Evolutionary conservation across 2,113 vertebrate genomes (phyloP), one percentile per base, ranked within the genome.

Genomic region (Leptodactylus fuscus): DNA sequence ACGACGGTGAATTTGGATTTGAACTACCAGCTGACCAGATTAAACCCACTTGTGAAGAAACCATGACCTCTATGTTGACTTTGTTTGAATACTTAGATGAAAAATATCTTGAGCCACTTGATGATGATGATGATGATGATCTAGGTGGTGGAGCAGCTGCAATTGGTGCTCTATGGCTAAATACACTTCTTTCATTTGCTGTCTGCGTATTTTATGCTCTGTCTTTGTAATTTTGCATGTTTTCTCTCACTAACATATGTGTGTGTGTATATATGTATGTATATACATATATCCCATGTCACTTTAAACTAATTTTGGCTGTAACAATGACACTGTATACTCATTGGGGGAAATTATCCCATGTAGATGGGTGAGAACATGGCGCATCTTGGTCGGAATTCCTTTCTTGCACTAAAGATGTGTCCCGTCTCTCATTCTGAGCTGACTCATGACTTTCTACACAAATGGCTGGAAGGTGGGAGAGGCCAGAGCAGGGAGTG

Each of bases 41-140:
- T 88, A 89, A 94, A 88, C 93, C 95, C 18, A 90, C 95, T 0
- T 96, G 96, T 32, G 94, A 98, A 90, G 96, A 98, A 88, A 94
- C 93, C 18, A 94, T 94, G 91, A 84, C 89, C 22, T 95, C 95
- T 16, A 92, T 95, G 9, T 90, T 92, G 36, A 92, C 93, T 6
- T 92, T 97, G 87, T 91, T 97, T 60, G 94, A 90, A 78, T 90
- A 95, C 27, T 88, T 92, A 32, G 89, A 95, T 70, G 85, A 94
- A 73, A 95, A 95, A 77, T 88, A 92, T 13, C 55, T 65, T 20
- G 55, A 53, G 58, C 77, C 53, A 44, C 53, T 44, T 41, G 32
- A 24, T 0, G 41, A 58, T 62, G n/a, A n/a, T n/a, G n/a, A n/a
- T n/a, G n/a, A n/a, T n/a, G n/a, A n/a, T n/a, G n/a, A n/a, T n/a